Conservation (phyloP, 2,888 invertebrate genomes). For the Chydorus sphaericus region DNA sequence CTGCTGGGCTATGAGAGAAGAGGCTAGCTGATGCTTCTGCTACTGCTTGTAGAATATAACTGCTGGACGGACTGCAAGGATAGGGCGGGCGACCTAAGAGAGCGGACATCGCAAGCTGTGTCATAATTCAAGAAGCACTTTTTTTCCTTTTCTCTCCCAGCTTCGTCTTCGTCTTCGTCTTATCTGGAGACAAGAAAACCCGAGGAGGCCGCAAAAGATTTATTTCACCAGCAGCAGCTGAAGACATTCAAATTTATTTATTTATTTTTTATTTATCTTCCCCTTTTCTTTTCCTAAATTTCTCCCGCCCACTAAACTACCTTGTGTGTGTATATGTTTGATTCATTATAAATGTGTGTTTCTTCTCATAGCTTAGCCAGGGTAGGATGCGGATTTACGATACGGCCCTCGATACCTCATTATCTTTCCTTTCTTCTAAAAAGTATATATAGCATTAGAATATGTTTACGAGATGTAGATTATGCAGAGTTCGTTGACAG, state of each 20-base stretch:
- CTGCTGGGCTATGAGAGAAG: background rate
- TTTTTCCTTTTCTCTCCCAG: background rate
- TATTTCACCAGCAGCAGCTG: background rate
- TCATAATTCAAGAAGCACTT: background rate
- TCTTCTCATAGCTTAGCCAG: too few species aligned
- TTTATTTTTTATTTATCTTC: background rate
- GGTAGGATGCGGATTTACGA: background rate
- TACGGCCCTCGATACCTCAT: background rate
- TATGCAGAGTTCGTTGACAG: background rate
- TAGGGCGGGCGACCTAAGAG: too few species aligned
- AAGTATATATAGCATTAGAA: background rate
- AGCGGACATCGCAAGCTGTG: background rate
- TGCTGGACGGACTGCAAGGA: too few species aligned
- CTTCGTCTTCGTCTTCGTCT: background rate
- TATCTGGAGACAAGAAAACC: conserved; percentile 3
- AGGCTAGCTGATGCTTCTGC: background rate
- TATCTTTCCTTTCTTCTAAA: too few species aligned
- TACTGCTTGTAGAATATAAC: too few species aligned
- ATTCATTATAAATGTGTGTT: too few species aligned
- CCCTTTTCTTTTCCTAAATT: background rate
- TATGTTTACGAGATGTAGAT: background rate
- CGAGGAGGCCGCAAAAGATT: background rate
- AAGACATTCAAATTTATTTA: conserved; percentile 1
- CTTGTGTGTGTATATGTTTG: background rate
- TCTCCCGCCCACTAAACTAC: background rate